Evolutionary conservation across 2,113 vertebrate species (phyloP).

Genomic region (Varanus salvator): DNA sequence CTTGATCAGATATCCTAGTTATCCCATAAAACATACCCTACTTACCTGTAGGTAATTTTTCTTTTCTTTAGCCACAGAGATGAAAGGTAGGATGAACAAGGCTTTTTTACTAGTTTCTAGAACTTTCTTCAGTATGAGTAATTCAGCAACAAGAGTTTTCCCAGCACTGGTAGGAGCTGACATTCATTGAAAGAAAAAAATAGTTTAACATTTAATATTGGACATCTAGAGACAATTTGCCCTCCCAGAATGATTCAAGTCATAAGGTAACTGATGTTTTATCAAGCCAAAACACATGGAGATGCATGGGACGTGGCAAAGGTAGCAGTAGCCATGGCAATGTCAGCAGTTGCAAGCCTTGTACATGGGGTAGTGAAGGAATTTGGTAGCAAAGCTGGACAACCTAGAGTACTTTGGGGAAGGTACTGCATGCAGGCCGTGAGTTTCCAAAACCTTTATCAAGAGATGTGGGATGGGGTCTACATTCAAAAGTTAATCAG

Average conservation of each 20-base stretch:
- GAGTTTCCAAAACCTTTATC: too few species aligned
- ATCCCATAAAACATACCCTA: neutral
- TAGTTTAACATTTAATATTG: neutral
- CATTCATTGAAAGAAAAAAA: neutral
- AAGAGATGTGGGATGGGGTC: too few species aligned
- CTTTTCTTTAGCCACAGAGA: conserved; percentile 98
- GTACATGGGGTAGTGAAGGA: too few species aligned
- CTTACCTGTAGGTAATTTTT: conserved; percentile 92
- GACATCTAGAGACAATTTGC: neutral
- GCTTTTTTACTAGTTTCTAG: conserved; percentile 93
- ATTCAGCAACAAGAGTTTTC: conserved; percentile 95
- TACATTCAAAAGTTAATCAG: neutral
- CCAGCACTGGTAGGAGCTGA: conserved; percentile 97
- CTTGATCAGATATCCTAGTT: neutral
- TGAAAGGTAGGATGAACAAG: conserved; percentile 94
- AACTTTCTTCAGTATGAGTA: conserved; percentile 93
- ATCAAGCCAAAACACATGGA: neutral
- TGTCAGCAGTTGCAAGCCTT: too few species aligned
- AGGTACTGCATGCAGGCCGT: too few species aligned
- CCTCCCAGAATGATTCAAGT: neutral
- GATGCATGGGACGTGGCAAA: too few species aligned
- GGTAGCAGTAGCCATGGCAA: too few species aligned
- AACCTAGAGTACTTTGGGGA: too few species aligned
- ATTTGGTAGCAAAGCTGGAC: too few species aligned
- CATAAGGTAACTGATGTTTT: neutral